Evolutionary conservation across 1,140 invertebrate species (phyloP), one percentile per base, ranked within the genome.

Genomic region (Drosophila takahashii): DNA sequence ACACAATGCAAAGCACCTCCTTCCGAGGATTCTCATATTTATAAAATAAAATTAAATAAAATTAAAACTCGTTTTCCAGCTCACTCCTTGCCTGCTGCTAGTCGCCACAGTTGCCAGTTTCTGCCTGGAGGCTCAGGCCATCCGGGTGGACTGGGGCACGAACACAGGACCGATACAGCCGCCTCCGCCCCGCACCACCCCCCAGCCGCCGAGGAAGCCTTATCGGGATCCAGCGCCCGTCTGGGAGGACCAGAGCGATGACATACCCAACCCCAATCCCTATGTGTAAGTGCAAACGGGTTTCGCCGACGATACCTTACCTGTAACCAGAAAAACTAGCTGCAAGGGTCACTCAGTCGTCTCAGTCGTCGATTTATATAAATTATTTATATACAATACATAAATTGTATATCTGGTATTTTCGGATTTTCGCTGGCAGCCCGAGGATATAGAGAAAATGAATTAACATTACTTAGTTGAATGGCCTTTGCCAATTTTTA

Each of bases 221-320:
- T 93, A 92, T 78, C 92, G 93, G 18, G 90, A 83, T 22, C 94
- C 94, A 3, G 94, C 94, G 64, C 93, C 94, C 2, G 94, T 94
- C 15, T 94, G 94, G 94, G 94, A 94, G 80, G 93, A 94, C 81
- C 90, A 93, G 62, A 89, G 90, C 18, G 91, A 93, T 69, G 94
- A 94, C 69, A 87, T 93, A 44, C 94, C 93, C 42, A 94, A 94
- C 89, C 94, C 94, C 62, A 93, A 94, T 76, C 93, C 93, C 77
- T 94, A 94, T 90, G 93, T 93, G 94, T 94, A 92, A 92, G 77
- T 77, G 73, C 26, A 29, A 56, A 51, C 50, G 32, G 64, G 64
- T 56, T 70, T 48, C 36, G 42, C 10, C 8, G 11, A 22, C 2
- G 5, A 11, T 22, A 22, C 22, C 22, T 22, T 22, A 22, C 22